Evolutionary conservation across 2,113 vertebrate genomes (phyloP).

Genomic region (Fregata magnificens): DNA sequence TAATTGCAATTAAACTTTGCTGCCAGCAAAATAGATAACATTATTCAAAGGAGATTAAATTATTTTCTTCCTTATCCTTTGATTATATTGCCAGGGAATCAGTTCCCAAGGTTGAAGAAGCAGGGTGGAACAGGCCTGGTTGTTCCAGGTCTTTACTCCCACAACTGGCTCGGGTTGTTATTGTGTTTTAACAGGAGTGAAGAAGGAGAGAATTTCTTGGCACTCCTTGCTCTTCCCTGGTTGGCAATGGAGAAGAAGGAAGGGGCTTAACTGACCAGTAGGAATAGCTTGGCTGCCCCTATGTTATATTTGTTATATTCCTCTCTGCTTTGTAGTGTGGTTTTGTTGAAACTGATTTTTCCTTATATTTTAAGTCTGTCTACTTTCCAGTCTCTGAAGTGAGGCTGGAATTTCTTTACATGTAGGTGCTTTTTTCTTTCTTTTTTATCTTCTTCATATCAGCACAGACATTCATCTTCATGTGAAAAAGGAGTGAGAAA

Average conservation of each 20-base stretch:
- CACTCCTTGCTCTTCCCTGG: background rate
- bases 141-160: background rate
- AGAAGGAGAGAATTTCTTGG: background rate
- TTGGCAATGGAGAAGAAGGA: background rate
- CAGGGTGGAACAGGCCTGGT: background rate
- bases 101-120: background rate
- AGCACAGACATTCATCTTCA: background rate
- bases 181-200: background rate
- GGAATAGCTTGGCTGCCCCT: background rate
- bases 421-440: background rate
- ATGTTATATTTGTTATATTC: background rate
- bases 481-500: background rate
- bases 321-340: background rate
- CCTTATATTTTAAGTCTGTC: background rate
- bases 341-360: background rate
- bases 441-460: background rate
- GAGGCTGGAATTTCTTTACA: background rate
- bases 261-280: background rate
- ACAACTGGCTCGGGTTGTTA: background rate
- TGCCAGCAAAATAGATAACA: background rate
- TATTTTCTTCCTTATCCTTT: background rate
- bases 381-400: background rate
- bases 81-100: background rate
- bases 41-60: background rate
- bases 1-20: background rate